Percentiles rank a stretch among this genome's conserved stretches.
phyloP scores from a whole-genome alignment of 2,888 invertebrate genomes.

The Philereme transversata region DNA sequence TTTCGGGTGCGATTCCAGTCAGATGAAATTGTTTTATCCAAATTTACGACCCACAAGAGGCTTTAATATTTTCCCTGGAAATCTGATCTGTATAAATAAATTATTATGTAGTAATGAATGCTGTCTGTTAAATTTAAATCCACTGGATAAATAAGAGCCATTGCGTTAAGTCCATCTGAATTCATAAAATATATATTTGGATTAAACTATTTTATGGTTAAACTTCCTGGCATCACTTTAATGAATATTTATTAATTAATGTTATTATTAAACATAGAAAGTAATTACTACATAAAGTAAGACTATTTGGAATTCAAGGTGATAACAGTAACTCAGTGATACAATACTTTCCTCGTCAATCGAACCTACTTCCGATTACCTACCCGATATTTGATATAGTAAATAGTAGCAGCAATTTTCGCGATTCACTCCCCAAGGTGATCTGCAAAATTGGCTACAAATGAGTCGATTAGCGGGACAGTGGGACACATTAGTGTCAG shows the following conservation, averaged over 20 bases:
- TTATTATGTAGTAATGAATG: constrained; percentile 31
- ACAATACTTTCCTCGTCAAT: no score
- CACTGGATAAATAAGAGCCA: constrained; percentile 8
- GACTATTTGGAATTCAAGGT: no score
- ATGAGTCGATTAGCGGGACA: constrained; percentile 59
- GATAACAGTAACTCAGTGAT: no score
- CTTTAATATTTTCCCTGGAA: constrained; percentile 65
- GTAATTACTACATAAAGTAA: no score
- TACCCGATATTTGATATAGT: not conserved
- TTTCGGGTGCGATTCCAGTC: constrained; percentile 68
- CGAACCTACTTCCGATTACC: not conserved
- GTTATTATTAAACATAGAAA: no score
- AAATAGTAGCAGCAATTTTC: constrained; percentile 31
- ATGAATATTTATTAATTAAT: no score
- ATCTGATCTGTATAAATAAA: constrained; percentile 57
- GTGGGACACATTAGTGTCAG: constrained; percentile 63
- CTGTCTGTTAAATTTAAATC: constrained; percentile 20
- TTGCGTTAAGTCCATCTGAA: not conserved
- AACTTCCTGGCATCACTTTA: no score
- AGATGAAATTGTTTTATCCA: constrained; percentile 77
- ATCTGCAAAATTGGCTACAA: constrained; percentile 53
- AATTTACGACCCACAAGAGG: constrained; percentile 72
- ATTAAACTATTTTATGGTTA: no score
- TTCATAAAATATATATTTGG: no score
- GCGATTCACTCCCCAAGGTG: constrained; percentile 32